Percentiles rank a stretch among this genome's conserved stretches.
phyloP scores from a whole-genome alignment of 1,140 invertebrate species.

The Mamestra configurata region DNA sequence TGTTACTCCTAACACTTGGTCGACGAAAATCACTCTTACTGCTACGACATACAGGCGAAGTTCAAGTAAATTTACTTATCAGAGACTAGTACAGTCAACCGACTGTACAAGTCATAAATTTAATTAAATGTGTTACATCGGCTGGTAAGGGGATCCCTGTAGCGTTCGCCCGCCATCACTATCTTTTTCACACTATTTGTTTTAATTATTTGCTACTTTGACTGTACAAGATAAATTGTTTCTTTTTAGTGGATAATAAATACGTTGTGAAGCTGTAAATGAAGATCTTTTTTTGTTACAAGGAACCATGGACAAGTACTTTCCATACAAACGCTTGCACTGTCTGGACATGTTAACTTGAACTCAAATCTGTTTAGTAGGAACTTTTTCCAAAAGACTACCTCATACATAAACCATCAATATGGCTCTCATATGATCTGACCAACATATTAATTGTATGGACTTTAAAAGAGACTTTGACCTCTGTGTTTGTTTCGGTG shows the following conservation, averaged over 20 bases:
- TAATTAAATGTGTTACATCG: slow-evolving; percentile 49
- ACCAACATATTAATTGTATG: no score
- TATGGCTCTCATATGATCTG: no score
- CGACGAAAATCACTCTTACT: not conserved
- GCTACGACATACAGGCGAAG: not conserved
- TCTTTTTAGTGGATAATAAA: not conserved
- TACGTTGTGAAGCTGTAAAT: not conserved
- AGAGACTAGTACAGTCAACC: not conserved
- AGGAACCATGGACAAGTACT: no score
- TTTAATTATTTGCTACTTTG: slow-evolving; percentile 37
- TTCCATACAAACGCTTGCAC: no score
- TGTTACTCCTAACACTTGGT: not conserved
- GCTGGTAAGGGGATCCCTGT: slow-evolving; percentile 1
- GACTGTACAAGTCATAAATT: slow-evolving; percentile 23
- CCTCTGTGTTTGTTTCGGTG: no score
- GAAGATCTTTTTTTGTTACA: no score
- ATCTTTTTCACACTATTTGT: slow-evolving; percentile 40
- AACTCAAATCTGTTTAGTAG: no score
- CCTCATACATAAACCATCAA: no score
- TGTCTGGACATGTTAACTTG: no score
- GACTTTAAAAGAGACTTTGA: no score
- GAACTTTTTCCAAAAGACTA: no score
- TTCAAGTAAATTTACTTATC: no score
- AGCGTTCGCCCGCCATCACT: slow-evolving; percentile 2
- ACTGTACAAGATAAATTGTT: slow-evolving; percentile 1